phyloP scores from a whole-genome alignment of 2,113 vertebrate genomes.

The Melanocharis versteri region DNA sequence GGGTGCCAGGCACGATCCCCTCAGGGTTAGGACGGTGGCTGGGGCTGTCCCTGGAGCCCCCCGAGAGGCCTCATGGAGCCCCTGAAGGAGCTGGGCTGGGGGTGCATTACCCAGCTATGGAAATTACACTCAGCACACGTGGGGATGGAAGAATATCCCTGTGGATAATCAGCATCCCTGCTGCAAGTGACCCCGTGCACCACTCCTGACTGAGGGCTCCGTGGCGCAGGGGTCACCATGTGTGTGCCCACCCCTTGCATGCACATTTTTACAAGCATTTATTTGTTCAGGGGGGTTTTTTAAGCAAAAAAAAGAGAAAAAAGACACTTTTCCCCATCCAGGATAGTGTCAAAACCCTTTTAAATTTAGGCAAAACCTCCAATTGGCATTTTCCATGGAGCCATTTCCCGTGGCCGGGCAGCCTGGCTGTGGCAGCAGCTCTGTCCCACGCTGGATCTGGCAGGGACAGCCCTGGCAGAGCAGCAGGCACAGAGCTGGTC shows the following conservation, averaged over 20 bases:
- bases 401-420: fast-evolving
- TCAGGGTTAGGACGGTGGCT: neutral
- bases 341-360: neutral
- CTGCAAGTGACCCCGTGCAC: fast-evolving
- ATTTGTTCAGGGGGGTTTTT: neutral
- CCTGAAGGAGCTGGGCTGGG: neutral
- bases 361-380: neutral
- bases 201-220: neutral
- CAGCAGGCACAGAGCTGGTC: neutral
- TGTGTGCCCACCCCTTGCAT: neutral
- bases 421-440: neutral
- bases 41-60: neutral
- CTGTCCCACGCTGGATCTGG: fast-evolving
- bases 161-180: neutral
- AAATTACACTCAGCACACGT: fast-evolving
- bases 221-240: fast-evolving
- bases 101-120: fast-evolving
- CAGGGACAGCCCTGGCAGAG: neutral
- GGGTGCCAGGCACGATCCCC: neutral
- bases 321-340: neutral
- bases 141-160: neutral
- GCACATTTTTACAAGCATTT: neutral
- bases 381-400: neutral
- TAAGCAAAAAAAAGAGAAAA: neutral
- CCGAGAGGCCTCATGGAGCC: fast-evolving